Base-by-base conservation (phyloP, 2,113 vertebrate species). In the Ciconia maguari region DNA sequence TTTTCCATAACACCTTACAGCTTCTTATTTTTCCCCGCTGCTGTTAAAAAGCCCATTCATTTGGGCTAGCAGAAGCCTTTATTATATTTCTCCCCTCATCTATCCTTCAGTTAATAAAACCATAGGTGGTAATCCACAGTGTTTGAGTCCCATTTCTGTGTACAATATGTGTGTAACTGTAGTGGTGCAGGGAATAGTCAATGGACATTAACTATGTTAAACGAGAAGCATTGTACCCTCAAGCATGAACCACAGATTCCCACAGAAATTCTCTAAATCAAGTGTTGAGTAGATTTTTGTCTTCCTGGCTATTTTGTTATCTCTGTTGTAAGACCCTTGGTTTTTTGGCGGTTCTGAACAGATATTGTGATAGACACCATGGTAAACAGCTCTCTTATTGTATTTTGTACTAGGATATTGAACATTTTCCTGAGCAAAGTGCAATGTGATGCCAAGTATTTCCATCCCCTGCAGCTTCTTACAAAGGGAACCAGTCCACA, bases 361-460 rank as follows among this genome's bases (percentile, higher is more conserved):
- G 97, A 98, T 95, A 96, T 52, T 96, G 97, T 95, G 96, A 93
- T 95, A 74, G 95, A 64, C 95, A 93, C 66, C 89, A 95, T 42
- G 87, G 97, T 97, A 97, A 94, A 76, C 96, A 96, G 96, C 91
- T 95, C 94, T 57, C 38, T 79, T 97, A 97, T 97, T 98, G 98
- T 98, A 91, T 94, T 97, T 97, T 92, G 94, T 42, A 51, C 97
- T 75, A 86, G 95, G 97, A 95, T 77, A 93, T 84, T 86, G 95
- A 97, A 96, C 94, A 80, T 96, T 98, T 98, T 98, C 98, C 98
- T 97, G 97, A 98, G 98, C 96, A 89, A 95, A 98, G 94, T 58
- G 88, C 46, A 90, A 94, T 96, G 96, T 97, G 44, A 87, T 97
- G 98, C 98, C 98, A 98, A 98, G 94, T 97, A 98, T 98, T 96